phyloP scores from a whole-genome alignment of 2,797 vertebrate genomes.

The Meriones psammophilus region DNA sequence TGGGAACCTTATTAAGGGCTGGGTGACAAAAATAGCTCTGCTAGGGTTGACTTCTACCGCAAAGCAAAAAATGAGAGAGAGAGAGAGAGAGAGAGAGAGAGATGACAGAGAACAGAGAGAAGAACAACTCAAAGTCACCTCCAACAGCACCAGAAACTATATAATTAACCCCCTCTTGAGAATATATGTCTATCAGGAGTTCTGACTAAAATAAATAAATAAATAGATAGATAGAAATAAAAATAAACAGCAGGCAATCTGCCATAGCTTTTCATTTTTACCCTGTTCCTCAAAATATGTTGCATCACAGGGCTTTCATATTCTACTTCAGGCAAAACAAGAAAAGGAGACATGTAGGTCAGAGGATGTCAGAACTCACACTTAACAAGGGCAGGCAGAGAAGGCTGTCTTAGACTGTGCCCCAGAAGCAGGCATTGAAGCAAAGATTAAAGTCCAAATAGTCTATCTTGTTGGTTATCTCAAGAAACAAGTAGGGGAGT shows the following conservation, averaged over 20 bases:
- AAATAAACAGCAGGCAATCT: constrained; percentile 78
- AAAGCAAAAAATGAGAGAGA: neutral
- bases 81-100: neutral
- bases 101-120: constrained; percentile 28
- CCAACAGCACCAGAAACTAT: constrained; percentile 6
- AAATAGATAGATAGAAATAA: constrained; percentile 63
- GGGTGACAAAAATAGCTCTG: constrained; percentile 49
- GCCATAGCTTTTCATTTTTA: constrained; percentile 75
- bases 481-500: neutral
- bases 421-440: neutral
- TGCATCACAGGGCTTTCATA: constrained; percentile 62
- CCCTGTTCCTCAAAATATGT: constrained; percentile 73
- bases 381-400: neutral
- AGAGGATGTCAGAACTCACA: constrained; percentile 8
- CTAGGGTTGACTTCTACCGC: neutral
- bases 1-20: constrained; percentile 47
- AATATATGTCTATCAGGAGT: constrained; percentile 53
- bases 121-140: constrained; percentile 82
- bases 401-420: neutral
- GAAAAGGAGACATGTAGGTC: neutral
- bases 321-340: constrained; percentile 36
- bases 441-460: constrained; percentile 1
- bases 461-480: neutral
- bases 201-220: neutral
- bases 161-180: constrained; percentile 64